phyloP scores from a whole-genome alignment of 2,113 vertebrate genomes.

The Halichoerus grypus region DNA sequence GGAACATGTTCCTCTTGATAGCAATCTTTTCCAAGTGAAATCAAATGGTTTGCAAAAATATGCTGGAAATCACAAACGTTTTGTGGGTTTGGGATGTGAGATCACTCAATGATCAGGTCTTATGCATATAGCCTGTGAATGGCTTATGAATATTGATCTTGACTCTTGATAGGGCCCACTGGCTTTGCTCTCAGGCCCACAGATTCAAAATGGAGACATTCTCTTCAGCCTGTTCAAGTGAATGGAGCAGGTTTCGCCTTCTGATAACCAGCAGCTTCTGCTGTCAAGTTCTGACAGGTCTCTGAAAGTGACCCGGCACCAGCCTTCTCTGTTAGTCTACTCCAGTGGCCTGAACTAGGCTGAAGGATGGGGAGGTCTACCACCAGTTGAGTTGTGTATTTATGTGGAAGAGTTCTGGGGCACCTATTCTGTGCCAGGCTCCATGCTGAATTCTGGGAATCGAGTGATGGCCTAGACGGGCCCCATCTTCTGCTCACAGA shows the following conservation, averaged over 20 bases:
- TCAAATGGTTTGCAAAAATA: constrained; percentile 43
- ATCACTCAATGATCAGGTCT: not conserved
- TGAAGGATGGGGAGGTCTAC: not conserved
- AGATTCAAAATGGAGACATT: not conserved
- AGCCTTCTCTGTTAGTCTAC: not conserved
- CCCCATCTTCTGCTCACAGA: not conserved
- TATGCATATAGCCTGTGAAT: not conserved
- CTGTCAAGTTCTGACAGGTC: not conserved
- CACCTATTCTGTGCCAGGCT: not conserved
- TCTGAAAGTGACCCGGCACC: not conserved
- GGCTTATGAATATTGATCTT: not conserved
- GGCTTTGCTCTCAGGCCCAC: not conserved
- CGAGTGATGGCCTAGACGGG: not conserved
- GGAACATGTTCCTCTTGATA: constrained; percentile 34
- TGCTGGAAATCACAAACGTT: not conserved
- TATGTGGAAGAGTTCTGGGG: not conserved
- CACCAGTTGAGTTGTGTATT: not conserved
- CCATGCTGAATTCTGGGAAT: not conserved
- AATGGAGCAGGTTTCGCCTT: not conserved
- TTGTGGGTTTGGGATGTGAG: not conserved
- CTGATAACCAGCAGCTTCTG: not conserved
- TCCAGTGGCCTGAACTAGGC: not conserved
- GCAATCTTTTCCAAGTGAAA: constrained; percentile 42
- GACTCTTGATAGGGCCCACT: not conserved
- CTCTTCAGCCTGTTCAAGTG: not conserved